phyloP scores from a whole-genome alignment of 2,888 invertebrate species.

The Lycocerus yunnanus region DNA sequence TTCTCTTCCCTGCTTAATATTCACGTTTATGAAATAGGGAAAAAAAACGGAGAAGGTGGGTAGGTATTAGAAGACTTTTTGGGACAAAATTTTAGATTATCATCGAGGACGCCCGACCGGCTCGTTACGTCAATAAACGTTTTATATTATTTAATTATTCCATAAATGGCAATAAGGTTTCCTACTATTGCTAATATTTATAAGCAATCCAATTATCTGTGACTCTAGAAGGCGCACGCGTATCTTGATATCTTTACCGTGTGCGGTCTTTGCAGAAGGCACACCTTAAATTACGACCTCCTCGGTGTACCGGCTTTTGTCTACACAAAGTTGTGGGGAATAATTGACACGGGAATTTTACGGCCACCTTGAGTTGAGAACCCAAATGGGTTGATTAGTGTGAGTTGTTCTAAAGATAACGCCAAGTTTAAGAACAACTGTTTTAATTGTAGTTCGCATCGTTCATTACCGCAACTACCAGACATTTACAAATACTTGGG shows the following conservation, averaged over 20 bases:
- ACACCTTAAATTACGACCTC: constrained; percentile 50
- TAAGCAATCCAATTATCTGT: constrained; percentile 41
- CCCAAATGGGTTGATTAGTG: constrained; percentile 38
- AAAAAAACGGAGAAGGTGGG: neutral
- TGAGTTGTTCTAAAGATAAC: constrained; percentile 34
- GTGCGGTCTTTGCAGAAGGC: constrained; percentile 49
- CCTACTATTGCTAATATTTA: constrained; percentile 42
- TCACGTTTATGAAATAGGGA: neutral
- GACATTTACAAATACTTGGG: neutral
- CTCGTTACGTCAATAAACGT: no score
- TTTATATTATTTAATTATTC: constrained; percentile 43
- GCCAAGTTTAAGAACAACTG: constrained; percentile 30
- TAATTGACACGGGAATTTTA: constrained; percentile 48
- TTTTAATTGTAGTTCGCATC: constrained; percentile 16
- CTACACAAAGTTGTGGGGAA: constrained; percentile 40
- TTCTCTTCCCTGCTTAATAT: constrained; percentile 4
- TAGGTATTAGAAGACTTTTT: neutral
- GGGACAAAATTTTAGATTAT: neutral
- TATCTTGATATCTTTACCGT: constrained; percentile 47
- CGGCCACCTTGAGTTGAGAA: constrained; percentile 41
- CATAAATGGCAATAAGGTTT: constrained; percentile 40
- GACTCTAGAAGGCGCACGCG: constrained; percentile 42
- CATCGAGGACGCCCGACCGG: no score
- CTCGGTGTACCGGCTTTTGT: constrained; percentile 47
- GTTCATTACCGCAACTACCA: constrained; percentile 10